Evolutionary conservation across 2,113 vertebrate species (phyloP), one percentile per base, ranked within the genome.

Genomic region (Apus apus): DNA sequence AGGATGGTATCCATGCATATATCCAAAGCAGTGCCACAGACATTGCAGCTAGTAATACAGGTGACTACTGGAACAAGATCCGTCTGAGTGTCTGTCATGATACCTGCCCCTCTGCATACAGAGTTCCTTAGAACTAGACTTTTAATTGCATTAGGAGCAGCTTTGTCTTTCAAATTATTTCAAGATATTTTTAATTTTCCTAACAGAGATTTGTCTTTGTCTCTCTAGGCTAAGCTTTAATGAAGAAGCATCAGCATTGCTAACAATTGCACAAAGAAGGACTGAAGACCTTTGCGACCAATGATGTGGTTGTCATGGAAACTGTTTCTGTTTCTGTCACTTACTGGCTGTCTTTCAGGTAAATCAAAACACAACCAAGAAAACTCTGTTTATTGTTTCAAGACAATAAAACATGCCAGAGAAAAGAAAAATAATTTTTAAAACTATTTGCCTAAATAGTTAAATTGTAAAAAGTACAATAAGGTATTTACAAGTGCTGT

Each of bases 291-390:
- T 98, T 97, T 91, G 97, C 64, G 87, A 97, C 97, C 96, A 97
- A 99, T 94, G 95, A 99, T 99, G 99, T 98, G 97, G 98, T 99
- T 98, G 97, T 98, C 98, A 98, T 99, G 99, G 99, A 99, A 98
- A 99, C 97, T 98, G 85, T 96, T 99, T 97, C 98, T 99, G 62
- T 96, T 99, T 96, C 98, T 99, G 97, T 99, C 99, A 96, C 90
- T 99, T 97, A 97, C 98, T 96, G 98, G 98, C 92, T 98, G 97
- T 98, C 98, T 99, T 98, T 99, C 99, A 99, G 99, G 99, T 99
- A 99, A 97, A 97, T 94, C 75, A 75, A 94, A 92, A 86, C 64
- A 95, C 83, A 87, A 43, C 0, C 34, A 53, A 67, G 53, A 75
- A 75, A 72, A 60, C 4, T 78, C 45, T 83, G 6, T 11, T 70